phyloP scores from a whole-genome alignment of 2,797 vertebrate genomes.

The Schizothorax lantsangensis region DNA sequence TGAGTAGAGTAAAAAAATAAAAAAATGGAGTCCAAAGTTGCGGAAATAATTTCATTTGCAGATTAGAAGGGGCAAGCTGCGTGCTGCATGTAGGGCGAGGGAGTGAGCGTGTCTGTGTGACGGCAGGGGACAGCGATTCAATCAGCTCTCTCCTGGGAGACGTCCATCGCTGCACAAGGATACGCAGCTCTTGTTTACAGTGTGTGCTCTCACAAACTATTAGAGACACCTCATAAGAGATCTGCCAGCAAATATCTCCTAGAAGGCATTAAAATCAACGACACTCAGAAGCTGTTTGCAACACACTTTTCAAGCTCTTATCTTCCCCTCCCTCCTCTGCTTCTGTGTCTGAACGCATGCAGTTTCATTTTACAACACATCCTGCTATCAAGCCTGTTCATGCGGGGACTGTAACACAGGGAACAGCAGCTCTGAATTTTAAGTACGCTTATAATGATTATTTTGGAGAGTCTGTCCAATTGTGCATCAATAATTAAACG shows the following conservation, averaged over 20 bases:
- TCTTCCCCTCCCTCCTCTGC: neutral
- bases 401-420: constrained; percentile 1
- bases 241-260: constrained; percentile 39
- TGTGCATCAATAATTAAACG: constrained; percentile 44
- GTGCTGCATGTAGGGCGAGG: constrained; percentile 23
- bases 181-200: constrained; percentile 51
- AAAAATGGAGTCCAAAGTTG: constrained; percentile 22
- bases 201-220: constrained; percentile 53
- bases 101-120: constrained; percentile 41
- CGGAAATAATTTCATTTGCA: constrained; percentile 61
- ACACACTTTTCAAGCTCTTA: constrained; percentile 8
- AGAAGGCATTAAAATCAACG: constrained; percentile 52
- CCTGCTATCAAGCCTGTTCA: constrained; percentile 21
- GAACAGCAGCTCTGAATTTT: constrained; percentile 36
- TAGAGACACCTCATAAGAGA: constrained; percentile 56
- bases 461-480: constrained; percentile 40
- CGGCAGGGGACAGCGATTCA: constrained; percentile 58
- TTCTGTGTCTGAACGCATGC: constrained; percentile 7
- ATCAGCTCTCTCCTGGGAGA: constrained; percentile 59
- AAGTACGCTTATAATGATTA: constrained; percentile 13
- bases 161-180: constrained; percentile 23
- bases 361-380: constrained; percentile 16
- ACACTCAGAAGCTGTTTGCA: constrained; percentile 26
- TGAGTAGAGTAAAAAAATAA: neutral
- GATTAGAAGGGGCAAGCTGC: constrained; percentile 56